A percentile compares a stretch with the other conserved stretches of the same genome.
Evolutionary conservation across 2,113 vertebrate species (phyloP).

Genomic region (Halichoerus grypus): DNA sequence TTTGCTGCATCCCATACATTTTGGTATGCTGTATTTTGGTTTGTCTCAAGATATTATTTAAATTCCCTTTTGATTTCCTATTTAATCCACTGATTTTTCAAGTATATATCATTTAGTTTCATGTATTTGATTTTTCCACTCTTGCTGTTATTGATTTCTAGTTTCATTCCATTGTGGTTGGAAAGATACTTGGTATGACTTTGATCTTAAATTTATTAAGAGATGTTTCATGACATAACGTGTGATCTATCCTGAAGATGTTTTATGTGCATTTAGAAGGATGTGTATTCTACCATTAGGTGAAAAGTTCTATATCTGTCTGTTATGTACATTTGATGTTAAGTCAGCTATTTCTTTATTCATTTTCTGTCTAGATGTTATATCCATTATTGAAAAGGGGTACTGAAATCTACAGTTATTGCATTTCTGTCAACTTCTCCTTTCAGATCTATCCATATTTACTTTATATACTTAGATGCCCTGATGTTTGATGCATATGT

Average conservation of each 20-base stretch:
- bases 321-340: background rate
- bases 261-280: background rate
- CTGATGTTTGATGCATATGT: background rate
- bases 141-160: background rate
- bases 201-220: slow-evolving; percentile 10
- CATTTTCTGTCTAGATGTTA: background rate
- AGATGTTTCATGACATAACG: background rate
- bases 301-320: background rate
- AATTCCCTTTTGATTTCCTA: background rate
- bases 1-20: background rate
- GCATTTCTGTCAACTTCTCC: background rate
- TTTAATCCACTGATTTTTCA: background rate
- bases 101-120: background rate
- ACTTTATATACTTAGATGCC: background rate
- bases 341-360: background rate
- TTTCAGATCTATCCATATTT: background rate
- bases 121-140: background rate
- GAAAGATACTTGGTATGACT: background rate
- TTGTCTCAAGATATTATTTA: background rate
- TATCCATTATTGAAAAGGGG: background rate
- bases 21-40: background rate
- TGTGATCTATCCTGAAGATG: background rate
- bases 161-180: background rate
- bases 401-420: background rate
- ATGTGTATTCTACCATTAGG: background rate